These are phyloP conservation scores for Charanyca ferruginea DNA, from an alignment of 2,888 invertebrate genomes.

Conservation along the genomic window DNA sequence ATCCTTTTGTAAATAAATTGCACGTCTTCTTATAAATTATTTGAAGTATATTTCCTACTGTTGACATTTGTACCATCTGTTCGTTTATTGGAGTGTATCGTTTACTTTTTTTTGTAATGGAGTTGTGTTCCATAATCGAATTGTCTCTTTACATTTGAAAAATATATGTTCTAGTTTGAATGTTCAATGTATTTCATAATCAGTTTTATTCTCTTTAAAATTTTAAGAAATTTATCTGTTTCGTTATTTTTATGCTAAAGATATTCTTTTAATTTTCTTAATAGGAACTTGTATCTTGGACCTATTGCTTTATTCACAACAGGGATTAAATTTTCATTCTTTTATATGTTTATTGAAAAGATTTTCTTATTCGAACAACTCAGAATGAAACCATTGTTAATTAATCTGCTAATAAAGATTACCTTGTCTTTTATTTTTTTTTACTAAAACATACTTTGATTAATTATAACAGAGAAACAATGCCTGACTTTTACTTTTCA, in stretches of 20 bases:
- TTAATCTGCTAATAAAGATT: slow-evolving; percentile 6
- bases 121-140: slow-evolving; percentile 19
- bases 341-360: not conserved
- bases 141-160: slow-evolving; percentile 19
- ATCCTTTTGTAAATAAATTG: slow-evolving; percentile 46
- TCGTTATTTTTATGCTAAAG: not conserved
- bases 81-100: slow-evolving; percentile 10
- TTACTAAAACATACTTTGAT: slow-evolving; percentile 8
- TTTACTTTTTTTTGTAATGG: slow-evolving; percentile 23
- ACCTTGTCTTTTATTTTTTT: not conserved
- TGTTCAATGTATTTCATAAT: slow-evolving; percentile 6
- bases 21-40: slow-evolving; percentile 28
- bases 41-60: slow-evolving; percentile 20
- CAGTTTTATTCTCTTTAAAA: not conserved
- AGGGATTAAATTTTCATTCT: not conserved
- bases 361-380: not conserved
- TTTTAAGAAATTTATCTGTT: not conserved
- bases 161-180: not conserved
- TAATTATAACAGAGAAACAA: slow-evolving; percentile 11
- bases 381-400: not conserved
- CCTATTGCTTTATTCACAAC: not conserved
- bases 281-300: too few species aligned
- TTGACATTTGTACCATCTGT: slow-evolving; percentile 20
- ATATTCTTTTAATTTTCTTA: too few species aligned
- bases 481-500: not conserved